A percentile compares a stretch with the other conserved stretches of the same genome.
Evolutionary conservation across 2,113 vertebrate genomes (phyloP).

Genomic region (Hoplias malabaricus): DNA sequence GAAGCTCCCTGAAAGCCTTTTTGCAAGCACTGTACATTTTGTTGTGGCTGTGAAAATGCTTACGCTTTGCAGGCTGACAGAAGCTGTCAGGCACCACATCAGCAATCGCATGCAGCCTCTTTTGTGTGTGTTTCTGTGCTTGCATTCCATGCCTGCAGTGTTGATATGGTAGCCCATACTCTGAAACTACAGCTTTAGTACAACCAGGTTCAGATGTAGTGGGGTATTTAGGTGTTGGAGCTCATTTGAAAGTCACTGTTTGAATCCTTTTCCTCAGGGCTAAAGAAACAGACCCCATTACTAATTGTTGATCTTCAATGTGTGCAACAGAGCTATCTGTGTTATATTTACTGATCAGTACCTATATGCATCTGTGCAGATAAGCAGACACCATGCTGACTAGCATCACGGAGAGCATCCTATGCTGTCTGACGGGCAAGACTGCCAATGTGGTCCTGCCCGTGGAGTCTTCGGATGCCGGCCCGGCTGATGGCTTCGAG

Average conservation of each 20-base stretch:
- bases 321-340: neutral
- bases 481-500: conserved; percentile 80
- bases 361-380: conserved; percentile 55
- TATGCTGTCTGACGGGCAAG: conserved; percentile 92
- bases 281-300: neutral
- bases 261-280: too few relatives aligned
- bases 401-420: conserved; percentile 86
- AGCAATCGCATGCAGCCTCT: conserved; percentile 27
- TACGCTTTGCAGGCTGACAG: conserved; percentile 3
- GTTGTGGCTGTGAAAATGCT: neutral
- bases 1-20: conserved; percentile 18
- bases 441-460: conserved; percentile 83
- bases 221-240: neutral
- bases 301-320: neutral
- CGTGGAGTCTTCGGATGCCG: conserved; percentile 80
- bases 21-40: neutral
- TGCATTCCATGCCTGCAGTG: neutral
- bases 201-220: conserved; percentile 14
- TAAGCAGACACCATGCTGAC: conserved; percentile 80
- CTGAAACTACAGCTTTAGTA: neutral
- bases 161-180: neutral
- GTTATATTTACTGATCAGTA: conserved; percentile 4
- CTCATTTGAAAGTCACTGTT: neutral
- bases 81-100: conserved; percentile 23
- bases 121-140: conserved; percentile 10